Base-by-base conservation (phyloP, 2,888 invertebrate genomes). In the Plagodis dolabraria region DNA sequence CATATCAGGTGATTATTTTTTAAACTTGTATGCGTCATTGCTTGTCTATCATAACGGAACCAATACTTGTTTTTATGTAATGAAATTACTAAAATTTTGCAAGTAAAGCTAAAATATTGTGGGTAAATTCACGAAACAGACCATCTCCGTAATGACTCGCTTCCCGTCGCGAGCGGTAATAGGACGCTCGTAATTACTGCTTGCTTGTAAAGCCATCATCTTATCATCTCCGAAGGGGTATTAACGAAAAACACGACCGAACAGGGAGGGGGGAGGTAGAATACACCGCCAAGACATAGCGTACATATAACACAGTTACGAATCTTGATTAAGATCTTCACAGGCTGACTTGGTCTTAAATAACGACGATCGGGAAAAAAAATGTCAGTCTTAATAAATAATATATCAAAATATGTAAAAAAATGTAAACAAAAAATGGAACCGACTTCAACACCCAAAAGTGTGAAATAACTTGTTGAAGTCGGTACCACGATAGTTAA, bases 181-280 rank as follows among this genome's bases (percentile, higher is more conserved):
- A 89, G 87, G 87, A 85, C 82, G 82, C 79, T 77, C 82, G 83
- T 91, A 89, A 90, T 92, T 91, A 91, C 89, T 86, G 85, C 83
- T 86, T 87, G 86, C 89, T 89, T 89, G 87, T 89, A 88, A 90
- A 89, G 87, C 87, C 87, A 90, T 89, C 89, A 89, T 90, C 89
- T 92, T 89, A 89, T 90, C 88, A 87, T 87, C 86, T 87, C 83
- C 77, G 78, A 87, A 87, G 83, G 86, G 87, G 89, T 87, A 89
- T 91, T 89, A 90, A 82, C 80, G 85, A 88, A 90, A 90, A 91
- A 91, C 86, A 89, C 81, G 80, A 82, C 77, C 62, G 60, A 59
- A 61, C 68, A 57, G 56, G 68, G 57, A 60, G 65, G 55, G 56
- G 63, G 68, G 65, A 56, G 64, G 61, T 55, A 48, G 53, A 46